Percentiles rank a stretch among this genome's conserved stretches.
These are phyloP conservation scores for Drosophila pseudoananassae DNA, from an alignment of 1,140 invertebrate species.

Conservation along the genomic window DNA sequence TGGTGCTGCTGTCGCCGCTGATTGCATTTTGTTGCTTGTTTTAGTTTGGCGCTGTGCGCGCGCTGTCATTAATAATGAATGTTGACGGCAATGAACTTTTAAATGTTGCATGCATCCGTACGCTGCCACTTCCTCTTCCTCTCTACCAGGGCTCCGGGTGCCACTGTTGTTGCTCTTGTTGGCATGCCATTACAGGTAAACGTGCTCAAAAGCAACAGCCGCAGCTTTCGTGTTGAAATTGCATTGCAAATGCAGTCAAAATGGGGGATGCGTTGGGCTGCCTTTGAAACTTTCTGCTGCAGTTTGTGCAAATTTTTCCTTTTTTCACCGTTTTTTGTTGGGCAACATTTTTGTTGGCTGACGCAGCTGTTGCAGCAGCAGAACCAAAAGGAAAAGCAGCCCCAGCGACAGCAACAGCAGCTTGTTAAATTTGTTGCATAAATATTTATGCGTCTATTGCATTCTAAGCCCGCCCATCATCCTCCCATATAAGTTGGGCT, in stretches of 20 bases:
- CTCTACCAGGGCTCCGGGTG: constrained; percentile 20
- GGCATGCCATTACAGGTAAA: constrained; percentile 74
- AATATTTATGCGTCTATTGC: constrained; percentile 70
- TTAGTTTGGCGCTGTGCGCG: constrained; percentile 64
- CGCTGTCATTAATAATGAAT: constrained; percentile 84
- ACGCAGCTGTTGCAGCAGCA: constrained; percentile 63
- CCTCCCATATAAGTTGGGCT: background rate
- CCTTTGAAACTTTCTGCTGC: constrained; percentile 29
- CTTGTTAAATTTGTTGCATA: constrained; percentile 66
- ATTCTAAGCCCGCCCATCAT: constrained; percentile 27
- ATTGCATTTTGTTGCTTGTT: constrained; percentile 81
- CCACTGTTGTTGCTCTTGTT: constrained; percentile 26
- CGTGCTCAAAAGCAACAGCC: constrained; percentile 74
- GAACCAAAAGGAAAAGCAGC: constrained; percentile 10
- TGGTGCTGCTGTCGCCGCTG: constrained; percentile 65
- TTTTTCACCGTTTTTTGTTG: constrained; percentile 45
- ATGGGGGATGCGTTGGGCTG: constrained; percentile 14
- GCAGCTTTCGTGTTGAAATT: constrained; percentile 80
- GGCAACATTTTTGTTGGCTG: constrained; percentile 58
- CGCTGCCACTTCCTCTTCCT: constrained; percentile 40
- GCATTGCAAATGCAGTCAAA: constrained; percentile 73
- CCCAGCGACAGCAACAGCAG: constrained; percentile 31
- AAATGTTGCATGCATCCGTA: constrained; percentile 82
- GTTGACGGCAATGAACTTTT: constrained; percentile 84
- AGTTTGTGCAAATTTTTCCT: constrained; percentile 58